Conservation (phyloP, 2,888 invertebrate genomes). For the Diarsia rubi region DNA sequence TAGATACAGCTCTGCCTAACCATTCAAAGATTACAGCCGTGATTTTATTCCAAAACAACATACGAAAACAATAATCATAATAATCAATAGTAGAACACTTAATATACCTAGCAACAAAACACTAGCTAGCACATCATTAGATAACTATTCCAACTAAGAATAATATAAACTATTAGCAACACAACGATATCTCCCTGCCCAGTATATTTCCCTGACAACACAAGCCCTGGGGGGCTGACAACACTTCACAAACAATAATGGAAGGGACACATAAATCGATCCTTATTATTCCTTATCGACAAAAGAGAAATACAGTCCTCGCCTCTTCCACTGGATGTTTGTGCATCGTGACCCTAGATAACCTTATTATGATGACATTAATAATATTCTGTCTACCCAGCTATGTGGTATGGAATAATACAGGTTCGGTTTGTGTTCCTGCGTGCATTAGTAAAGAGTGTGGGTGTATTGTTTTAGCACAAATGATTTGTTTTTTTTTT, state of each 20-base stretch:
- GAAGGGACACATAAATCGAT: constrained; percentile 69
- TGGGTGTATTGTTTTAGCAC: constrained; percentile 33
- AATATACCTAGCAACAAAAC: constrained; percentile 4
- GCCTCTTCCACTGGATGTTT: constrained; percentile 78
- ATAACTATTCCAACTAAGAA: constrained; percentile 34
- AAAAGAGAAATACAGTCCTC: constrained; percentile 74
- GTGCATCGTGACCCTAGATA: constrained; percentile 85
- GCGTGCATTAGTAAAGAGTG: constrained; percentile 17
- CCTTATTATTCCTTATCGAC: constrained; percentile 80
- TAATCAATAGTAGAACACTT: constrained; percentile 2
- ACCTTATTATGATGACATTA: constrained; percentile 89
- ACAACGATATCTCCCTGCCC: constrained; percentile 32
- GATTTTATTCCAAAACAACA: neutral
- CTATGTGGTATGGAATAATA: constrained; percentile 83
- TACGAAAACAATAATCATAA: constrained; percentile 2
- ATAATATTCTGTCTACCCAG: constrained; percentile 74
- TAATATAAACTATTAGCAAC: constrained; percentile 24
- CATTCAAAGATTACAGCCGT: neutral
- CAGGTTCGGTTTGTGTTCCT: constrained; percentile 70
- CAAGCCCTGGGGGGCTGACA: constrained; percentile 75
- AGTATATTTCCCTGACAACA: constrained; percentile 64
- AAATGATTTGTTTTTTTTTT: constrained; percentile 7
- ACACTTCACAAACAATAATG: constrained; percentile 64
- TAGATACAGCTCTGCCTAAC: neutral
- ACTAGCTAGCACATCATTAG: constrained; percentile 25